Conservation (phyloP, 1,140 invertebrate species). For the Atta texana region DNA sequence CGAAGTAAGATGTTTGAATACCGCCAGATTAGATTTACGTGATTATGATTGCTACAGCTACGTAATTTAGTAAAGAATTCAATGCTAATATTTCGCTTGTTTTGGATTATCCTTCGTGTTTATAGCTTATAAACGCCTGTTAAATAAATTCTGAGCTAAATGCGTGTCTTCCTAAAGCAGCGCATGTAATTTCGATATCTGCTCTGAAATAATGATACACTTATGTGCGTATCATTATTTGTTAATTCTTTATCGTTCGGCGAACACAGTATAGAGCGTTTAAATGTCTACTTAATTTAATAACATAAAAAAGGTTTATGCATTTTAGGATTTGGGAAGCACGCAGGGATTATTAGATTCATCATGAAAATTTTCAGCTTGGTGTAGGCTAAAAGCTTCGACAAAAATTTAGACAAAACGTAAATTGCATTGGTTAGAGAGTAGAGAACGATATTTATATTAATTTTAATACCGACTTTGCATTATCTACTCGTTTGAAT, state of each 20-base stretch:
- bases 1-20: slow-evolving; percentile 35
- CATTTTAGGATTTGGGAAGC: too few species aligned
- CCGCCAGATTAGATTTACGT: not conserved
- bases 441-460: not conserved
- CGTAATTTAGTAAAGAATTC: slow-evolving; percentile 59
- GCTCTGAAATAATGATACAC: slow-evolving; percentile 1
- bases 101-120: not conserved
- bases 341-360: too few species aligned
- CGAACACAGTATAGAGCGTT: not conserved
- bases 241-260: slow-evolving; percentile 17
- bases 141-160: slow-evolving; percentile 42
- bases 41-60: not conserved
- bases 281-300: too few species aligned
- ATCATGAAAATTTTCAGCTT: not conserved
- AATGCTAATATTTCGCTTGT: slow-evolving; percentile 20
- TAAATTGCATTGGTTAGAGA: not conserved
- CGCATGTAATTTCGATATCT: slow-evolving; percentile 13
- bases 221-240: too few species aligned
- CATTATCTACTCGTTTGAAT: not conserved
- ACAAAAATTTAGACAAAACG: not conserved
- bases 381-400: not conserved
- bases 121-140: not conserved
- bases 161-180: not conserved
- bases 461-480: not conserved
- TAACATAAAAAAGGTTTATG: too few species aligned